Percentiles rank a stretch among this genome's conserved stretches.
These are phyloP conservation scores for Habropoda laboriosa DNA, from an alignment of 1,140 invertebrate species.

Conservation along the genomic window DNA sequence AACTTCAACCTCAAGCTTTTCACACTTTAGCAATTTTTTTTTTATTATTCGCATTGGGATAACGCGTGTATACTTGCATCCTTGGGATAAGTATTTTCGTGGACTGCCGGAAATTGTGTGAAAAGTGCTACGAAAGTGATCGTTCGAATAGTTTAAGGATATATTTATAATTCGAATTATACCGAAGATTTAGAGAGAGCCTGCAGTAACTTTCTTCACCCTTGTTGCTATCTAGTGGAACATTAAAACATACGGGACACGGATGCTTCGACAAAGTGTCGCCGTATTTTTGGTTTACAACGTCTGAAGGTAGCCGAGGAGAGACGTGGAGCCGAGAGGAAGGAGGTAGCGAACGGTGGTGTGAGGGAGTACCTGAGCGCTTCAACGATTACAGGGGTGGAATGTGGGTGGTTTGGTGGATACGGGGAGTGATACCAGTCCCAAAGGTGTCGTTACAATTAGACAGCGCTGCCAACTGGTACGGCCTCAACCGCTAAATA, in stretches of 20 bases:
- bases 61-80: too few species aligned
- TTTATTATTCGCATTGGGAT: too few species aligned
- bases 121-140: too few species aligned
- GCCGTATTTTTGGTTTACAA: slow-evolving; percentile 76
- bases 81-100: too few species aligned
- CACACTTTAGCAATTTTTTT: neutral
- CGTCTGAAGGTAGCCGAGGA: slow-evolving; percentile 65
- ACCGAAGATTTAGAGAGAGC: neutral
- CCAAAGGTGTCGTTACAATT: slow-evolving; percentile 80
- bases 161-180: neutral
- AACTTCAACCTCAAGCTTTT: neutral
- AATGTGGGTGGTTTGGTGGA: slow-evolving; percentile 60
- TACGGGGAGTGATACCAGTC: slow-evolving; percentile 69
- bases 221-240: slow-evolving; percentile 12
- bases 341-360: slow-evolving; percentile 24
- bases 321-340: slow-evolving; percentile 32
- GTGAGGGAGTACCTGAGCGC: slow-evolving; percentile 64
- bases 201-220: neutral
- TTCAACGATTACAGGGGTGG: slow-evolving; percentile 67
- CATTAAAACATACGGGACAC: slow-evolving; percentile 54
- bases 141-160: neutral
- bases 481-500: slow-evolving; percentile 78
- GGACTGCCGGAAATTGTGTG: too few species aligned
- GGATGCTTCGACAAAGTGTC: slow-evolving; percentile 67
- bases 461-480: slow-evolving; percentile 78